Evolutionary conservation across 2,113 vertebrate species (phyloP).

Genomic region (human): GRCh38 chr6:109501501-109502000

Average conservation of each 20-base stretch:
- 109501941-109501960: neutral
- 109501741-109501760: neutral
- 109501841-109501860: neutral
- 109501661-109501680: neutral
- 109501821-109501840: neutral
- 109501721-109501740: neutral
- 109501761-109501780: neutral
- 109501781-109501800: neutral
- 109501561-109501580: neutral
- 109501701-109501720: neutral
- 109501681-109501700: neutral
- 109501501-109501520: neutral
- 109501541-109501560: neutral
- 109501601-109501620: neutral
- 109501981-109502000: neutral
- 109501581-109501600: neutral
- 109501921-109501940: neutral
- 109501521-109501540: neutral
- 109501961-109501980: neutral
- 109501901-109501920: neutral
- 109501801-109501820: neutral
- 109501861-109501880: neutral
- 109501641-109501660: neutral
- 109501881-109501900: neutral
- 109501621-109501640: neutral